Evolutionary conservation across 2,113 vertebrate genomes (phyloP), one percentile per base, ranked within the genome.

Genomic region (Phrynocephalus versicolor): DNA sequence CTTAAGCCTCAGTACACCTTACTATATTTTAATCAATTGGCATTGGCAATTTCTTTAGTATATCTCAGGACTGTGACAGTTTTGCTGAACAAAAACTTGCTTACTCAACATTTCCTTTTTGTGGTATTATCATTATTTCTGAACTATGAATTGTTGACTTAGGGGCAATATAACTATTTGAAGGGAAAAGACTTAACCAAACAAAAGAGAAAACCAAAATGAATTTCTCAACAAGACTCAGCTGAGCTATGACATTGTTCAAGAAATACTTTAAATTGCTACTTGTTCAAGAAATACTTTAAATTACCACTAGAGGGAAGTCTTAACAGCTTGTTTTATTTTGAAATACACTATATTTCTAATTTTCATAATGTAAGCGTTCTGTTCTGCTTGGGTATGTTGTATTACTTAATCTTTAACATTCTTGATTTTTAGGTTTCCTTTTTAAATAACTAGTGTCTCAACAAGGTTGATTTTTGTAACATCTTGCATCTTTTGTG

Each of bases 281-380:
- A n/a, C n/a, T n/a, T 57, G 25, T 51, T 51, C 45, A 6, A 84
- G 88, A 60, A 91, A 84, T 89, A 78, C 76, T 84, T 30, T 41
- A 84, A 72, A 3, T 35, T 0, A 75, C 91, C 94, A 92, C 92
- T 84, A 93, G 93, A 79, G 91, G 93, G 91, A 81, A 83, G 86
- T 83, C 90, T 81, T 84, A 45, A 23, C 91, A 90, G 87, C 81
- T 87, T 85, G 75, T 88, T 89, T 76, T 64, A 35, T 70, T 73
- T 55, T 19, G 33, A 37, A n/a, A n/a, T n/a, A n/a, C n/a, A 51
- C 37, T 16, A 7, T 35, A 35, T 78, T 69, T 67, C 37, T 30
- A 62, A 55, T 75, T 81, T 75, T 69, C 60, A 41, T 13, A 51
- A 78, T 12, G 39, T 16, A 79, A 72, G 30, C n/a, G 37, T 72